Percentiles rank a stretch among this genome's conserved stretches.
Conservation (phyloP, 2,113 vertebrate species). For the Cryptotis parvus region DNA sequence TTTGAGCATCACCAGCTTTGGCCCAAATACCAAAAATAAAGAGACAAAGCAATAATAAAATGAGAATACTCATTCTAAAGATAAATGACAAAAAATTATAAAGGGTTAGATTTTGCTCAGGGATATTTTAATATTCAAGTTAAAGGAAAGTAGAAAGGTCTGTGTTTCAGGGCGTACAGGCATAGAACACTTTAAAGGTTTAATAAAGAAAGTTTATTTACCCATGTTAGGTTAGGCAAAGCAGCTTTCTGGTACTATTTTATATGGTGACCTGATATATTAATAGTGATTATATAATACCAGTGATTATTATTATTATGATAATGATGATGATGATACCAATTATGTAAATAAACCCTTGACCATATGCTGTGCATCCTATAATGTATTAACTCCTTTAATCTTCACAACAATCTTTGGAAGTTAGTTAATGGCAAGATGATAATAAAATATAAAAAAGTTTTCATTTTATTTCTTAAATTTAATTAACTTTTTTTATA, state of each 20-base stretch:
- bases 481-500: no score
- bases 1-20: no score
- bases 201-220: not conserved
- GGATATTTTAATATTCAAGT: constrained; percentile 8
- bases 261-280: constrained; percentile 7
- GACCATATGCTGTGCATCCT: no score
- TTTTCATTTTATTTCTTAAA: not conserved
- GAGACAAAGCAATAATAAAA: no score
- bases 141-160: constrained; percentile 34
- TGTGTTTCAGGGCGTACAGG: not conserved
- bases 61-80: constrained; percentile 11
- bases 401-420: not conserved
- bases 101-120: constrained; percentile 6
- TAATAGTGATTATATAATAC: not conserved
- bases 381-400: not conserved
- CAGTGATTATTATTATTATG: not conserved
- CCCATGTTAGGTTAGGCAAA: constrained; percentile 13
- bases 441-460: not conserved
- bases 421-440: not conserved
- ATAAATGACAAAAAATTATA: not conserved
- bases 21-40: no score
- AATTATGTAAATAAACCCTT: no score
- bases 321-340: no score
- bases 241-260: constrained; percentile 9
- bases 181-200: not conserved